Conservation (phyloP, 2,888 invertebrate genomes). For the Drosophila dives region DNA sequence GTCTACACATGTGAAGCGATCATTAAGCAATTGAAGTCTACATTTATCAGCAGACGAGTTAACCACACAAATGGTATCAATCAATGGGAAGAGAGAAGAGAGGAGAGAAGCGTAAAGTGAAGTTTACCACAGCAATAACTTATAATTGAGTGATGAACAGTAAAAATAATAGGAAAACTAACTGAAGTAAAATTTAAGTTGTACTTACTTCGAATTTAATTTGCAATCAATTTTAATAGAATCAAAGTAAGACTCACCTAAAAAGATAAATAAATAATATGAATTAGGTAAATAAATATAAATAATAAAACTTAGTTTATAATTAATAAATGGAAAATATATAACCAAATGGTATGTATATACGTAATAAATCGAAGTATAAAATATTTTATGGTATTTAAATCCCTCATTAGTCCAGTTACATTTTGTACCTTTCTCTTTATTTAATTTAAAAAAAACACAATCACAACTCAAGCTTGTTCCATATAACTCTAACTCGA, state of each 20-base stretch:
- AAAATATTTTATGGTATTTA: conserved; percentile 1
- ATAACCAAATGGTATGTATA: not conserved
- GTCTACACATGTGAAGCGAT: conserved; percentile 12
- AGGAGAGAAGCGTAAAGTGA: not conserved
- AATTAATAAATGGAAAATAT: not conserved
- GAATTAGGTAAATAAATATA: not conserved
- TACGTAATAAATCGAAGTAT: not conserved
- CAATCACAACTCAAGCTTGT: conserved; percentile 2
- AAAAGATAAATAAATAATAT: not conserved
- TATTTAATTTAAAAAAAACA: conserved; percentile 3
- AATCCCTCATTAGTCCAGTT: conserved; percentile 24
- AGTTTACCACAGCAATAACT: not conserved
- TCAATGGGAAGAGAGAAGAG: not conserved
- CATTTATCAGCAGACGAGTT: not conserved
- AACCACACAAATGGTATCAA: conserved; percentile 14
- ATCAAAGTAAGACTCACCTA: conserved; percentile 1
- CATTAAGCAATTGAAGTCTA: conserved; percentile 18
- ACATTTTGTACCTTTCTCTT: conserved; percentile 27
- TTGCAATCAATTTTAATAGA: not conserved
- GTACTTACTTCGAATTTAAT: not conserved
- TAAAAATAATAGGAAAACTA: not conserved
- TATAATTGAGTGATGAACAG: not conserved
- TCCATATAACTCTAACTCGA: conserved; percentile 14
- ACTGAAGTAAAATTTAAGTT: not conserved
- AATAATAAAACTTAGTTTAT: too few species aligned